Evolutionary conservation across 1,140 invertebrate species (phyloP).

Genomic region (Cydia strobilella): DNA sequence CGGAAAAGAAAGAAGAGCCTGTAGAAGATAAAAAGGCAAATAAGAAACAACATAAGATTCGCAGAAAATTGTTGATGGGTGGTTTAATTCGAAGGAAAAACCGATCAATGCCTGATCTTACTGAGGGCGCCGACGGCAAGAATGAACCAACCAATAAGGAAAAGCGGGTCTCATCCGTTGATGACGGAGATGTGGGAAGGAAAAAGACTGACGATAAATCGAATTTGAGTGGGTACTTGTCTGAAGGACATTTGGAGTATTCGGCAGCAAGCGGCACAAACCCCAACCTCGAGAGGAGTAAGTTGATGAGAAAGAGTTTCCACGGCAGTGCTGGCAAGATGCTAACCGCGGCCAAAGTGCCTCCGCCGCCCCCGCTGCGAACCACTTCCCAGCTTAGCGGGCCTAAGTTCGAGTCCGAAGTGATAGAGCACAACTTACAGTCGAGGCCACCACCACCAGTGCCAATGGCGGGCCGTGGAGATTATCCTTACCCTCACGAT

Average conservation of each 20-base stretch:
- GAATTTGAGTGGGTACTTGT: slow-evolving; percentile 89
- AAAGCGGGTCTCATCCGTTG: slow-evolving; percentile 82
- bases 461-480: slow-evolving; percentile 61
- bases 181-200: slow-evolving; percentile 87
- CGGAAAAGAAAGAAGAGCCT: slow-evolving; percentile 83
- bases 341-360: slow-evolving; percentile 90
- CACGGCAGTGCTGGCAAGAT: slow-evolving; percentile 91
- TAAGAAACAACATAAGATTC: slow-evolving; percentile 95
- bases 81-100: slow-evolving; percentile 93
- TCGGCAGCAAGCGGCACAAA: slow-evolving; percentile 82
- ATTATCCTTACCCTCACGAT: slow-evolving; percentile 63
- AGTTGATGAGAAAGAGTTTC: slow-evolving; percentile 93
- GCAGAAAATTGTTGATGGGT: slow-evolving; percentile 93
- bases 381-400: slow-evolving; percentile 91
- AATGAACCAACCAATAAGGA: slow-evolving; percentile 64
- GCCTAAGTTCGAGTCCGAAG: slow-evolving; percentile 84
- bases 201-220: slow-evolving; percentile 81
- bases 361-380: slow-evolving; percentile 90
- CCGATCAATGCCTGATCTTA: slow-evolving; percentile 93
- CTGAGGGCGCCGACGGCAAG: slow-evolving; percentile 83
- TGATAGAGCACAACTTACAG: slow-evolving; percentile 78
- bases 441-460: slow-evolving; percentile 79
- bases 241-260: slow-evolving; percentile 92
- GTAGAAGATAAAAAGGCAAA: slow-evolving; percentile 85
- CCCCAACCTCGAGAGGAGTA: slow-evolving; percentile 91